Base-by-base conservation (phyloP, 2,888 invertebrate species). In the Micoletzkya japonica region DNA sequence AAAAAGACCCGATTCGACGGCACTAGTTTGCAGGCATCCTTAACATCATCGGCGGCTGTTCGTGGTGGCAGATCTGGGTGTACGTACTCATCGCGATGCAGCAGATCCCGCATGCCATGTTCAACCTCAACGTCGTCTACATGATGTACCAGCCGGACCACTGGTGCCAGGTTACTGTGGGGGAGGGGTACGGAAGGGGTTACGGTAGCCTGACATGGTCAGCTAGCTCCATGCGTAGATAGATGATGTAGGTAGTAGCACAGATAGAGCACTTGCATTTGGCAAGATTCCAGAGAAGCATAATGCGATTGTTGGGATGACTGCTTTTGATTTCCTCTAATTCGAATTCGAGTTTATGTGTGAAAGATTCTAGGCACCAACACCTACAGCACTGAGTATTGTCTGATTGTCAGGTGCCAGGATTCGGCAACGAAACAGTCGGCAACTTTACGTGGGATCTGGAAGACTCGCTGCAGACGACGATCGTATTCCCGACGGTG, bases 31-130 rank as follows among this genome's bases (percentile, higher is more conserved):
- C 50, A 77, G 81, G 85, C n/a, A 84, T 85, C 70, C 73, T 85
- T 3, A 81, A 85, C 69, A 83, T 86, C 66, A 85, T 85, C 74
- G 85, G 85, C 50, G 85, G 85, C 34, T 85, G 85, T 72, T 76
- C 80, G 36, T 85, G 82, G 83, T 85, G 85, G 85, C 85, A 85
- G 71, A 82, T 85, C 54, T 85, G 81, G 81, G 80, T 85, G 59
- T 85, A 85, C 73, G 76, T 84, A 52, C 74, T 85, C 61, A 85
- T 85, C 67, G 81, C 82, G 32, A 72, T 84, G 57, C 85, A 85
- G 67, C 85, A 85, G 71, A 82, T 86, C 50, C 85, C 85, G 32
- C 85, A 85, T 66, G 85, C 85, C 34, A 85, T 85, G 85, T 84
- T 86, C 79, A 86, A 85, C 71, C 71, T 85, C 70, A 80, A 78